A percentile compares a stretch with the other conserved stretches of the same genome.
phyloP scores from a whole-genome alignment of 2,797 vertebrate species.

The Microcaecilia unicolor region DNA sequence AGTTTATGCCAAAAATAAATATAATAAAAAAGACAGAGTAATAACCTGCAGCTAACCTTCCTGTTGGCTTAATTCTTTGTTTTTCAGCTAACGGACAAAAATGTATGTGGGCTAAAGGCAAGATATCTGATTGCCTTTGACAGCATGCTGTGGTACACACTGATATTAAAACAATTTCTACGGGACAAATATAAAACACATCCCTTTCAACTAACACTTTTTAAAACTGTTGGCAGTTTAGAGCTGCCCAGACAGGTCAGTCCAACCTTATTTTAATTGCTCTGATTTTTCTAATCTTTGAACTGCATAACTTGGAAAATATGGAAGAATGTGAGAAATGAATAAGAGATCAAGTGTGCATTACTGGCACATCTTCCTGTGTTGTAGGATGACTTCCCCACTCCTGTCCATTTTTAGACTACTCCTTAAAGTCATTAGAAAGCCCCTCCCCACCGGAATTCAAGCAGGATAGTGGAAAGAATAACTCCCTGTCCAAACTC shows the following conservation, averaged over 20 bases:
- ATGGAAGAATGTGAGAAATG: constrained; percentile 32
- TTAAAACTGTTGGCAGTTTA: constrained; percentile 6
- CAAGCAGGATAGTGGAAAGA: too few species aligned
- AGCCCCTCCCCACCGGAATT: too few species aligned
- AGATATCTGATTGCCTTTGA: not conserved
- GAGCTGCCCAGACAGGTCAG: constrained; percentile 3
- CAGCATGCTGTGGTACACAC: too few species aligned
- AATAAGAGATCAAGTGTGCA: constrained; percentile 27
- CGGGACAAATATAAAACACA: too few species aligned
- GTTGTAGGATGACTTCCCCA: constrained; percentile 30
- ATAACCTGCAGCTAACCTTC: too few species aligned
- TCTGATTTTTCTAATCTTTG: constrained; percentile 17
- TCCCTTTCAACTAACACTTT: not conserved
- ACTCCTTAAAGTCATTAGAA: constrained; percentile 18
- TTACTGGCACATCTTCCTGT: constrained; percentile 36
- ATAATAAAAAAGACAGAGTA: too few species aligned
- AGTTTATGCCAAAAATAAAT: too few species aligned
- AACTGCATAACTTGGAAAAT: constrained; percentile 9
- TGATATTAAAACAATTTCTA: too few species aligned
- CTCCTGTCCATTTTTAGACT: constrained; percentile 37
- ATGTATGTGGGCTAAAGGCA: not conserved
- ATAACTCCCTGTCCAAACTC: too few species aligned
- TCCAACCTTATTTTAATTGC: constrained; percentile 15
- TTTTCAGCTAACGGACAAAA: constrained; percentile 1
- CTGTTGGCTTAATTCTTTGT: not conserved